phyloP scores from a whole-genome alignment of 2,113 vertebrate genomes.

The Agapornis roseicollis region DNA sequence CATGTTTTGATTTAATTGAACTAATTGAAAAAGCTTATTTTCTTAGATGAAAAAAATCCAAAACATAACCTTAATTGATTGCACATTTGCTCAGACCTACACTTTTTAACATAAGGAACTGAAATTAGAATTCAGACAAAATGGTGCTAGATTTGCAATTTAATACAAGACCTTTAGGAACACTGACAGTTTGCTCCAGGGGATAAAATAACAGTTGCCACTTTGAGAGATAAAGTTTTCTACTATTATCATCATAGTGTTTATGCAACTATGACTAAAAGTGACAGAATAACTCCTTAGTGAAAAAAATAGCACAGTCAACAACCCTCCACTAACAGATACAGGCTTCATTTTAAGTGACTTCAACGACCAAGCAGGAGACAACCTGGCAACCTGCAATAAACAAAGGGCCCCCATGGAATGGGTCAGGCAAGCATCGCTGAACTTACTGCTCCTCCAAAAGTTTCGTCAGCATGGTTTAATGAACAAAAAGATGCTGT shows the following conservation, averaged over 20 bases:
- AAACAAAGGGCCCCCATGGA: neutral
- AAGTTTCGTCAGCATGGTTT: neutral
- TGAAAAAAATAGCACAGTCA: slow-evolving; percentile 7
- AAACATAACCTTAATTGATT: neutral
- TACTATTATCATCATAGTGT: neutral
- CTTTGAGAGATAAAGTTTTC: slow-evolving; percentile 16
- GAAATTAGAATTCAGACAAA: slow-evolving; percentile 23
- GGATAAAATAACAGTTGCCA: slow-evolving; percentile 8
- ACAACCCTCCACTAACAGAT: neutral
- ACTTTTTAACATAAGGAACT: neutral
- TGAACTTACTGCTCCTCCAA: neutral
- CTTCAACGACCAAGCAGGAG: neutral
- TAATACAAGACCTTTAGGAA: slow-evolving; percentile 19
- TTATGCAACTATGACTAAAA: neutral
- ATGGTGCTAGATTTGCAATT: slow-evolving; percentile 9
- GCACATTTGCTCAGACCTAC: neutral
- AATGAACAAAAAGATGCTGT: neutral
- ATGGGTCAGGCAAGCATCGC: neutral
- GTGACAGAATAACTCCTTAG: neutral
- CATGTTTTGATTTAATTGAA: neutral
- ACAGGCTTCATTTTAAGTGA: slow-evolving; percentile 1
- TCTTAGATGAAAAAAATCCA: neutral
- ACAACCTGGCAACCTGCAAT: neutral
- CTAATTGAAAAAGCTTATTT: neutral
- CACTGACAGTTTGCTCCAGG: slow-evolving; percentile 31